A percentile compares a stretch with the other conserved stretches of the same genome.
These are phyloP conservation scores for Cataglyphis hispanica DNA, from an alignment of 1,140 invertebrate species.

Conservation along the genomic window DNA sequence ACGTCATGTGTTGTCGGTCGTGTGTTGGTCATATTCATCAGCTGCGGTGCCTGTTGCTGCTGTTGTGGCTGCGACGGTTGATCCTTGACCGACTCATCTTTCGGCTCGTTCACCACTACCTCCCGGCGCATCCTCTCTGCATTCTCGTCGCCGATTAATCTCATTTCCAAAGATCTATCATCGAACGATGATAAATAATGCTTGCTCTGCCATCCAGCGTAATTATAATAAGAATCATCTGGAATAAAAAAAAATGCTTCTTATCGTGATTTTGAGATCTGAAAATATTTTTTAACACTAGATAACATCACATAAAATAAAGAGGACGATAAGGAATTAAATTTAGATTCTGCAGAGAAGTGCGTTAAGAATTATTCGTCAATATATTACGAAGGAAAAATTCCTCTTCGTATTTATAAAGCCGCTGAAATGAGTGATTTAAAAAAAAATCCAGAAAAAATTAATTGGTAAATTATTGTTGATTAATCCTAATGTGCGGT, in stretches of 20 bases:
- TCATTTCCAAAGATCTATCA: conserved; percentile 2
- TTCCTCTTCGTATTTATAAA: neutral
- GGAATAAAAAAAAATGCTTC: conserved; percentile 29
- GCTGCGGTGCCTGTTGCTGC: conserved; percentile 11
- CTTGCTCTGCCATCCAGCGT: conserved; percentile 34
- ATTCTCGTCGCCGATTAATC: neutral
- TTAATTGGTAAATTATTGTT: neutral
- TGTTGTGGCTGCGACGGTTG: conserved; percentile 5
- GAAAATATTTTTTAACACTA: neutral
- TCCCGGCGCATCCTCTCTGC: conserved; percentile 65
- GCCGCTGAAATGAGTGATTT: too few relatives aligned
- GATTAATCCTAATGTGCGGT: neutral
- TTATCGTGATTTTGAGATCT: neutral
- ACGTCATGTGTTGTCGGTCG: conserved; percentile 30
- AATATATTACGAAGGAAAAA: neutral
- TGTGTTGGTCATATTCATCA: neutral
- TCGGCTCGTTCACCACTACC: neutral
- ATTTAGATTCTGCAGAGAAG: neutral
- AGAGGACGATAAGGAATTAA: neutral
- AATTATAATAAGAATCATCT: conserved; percentile 65
- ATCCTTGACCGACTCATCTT: neutral
- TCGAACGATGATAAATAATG: conserved; percentile 11
- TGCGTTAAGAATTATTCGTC: neutral
- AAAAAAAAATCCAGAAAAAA: too few relatives aligned
- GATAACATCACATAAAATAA: neutral